Conservation (phyloP, 2,113 vertebrate species). For the Notiomystis cincta region DNA sequence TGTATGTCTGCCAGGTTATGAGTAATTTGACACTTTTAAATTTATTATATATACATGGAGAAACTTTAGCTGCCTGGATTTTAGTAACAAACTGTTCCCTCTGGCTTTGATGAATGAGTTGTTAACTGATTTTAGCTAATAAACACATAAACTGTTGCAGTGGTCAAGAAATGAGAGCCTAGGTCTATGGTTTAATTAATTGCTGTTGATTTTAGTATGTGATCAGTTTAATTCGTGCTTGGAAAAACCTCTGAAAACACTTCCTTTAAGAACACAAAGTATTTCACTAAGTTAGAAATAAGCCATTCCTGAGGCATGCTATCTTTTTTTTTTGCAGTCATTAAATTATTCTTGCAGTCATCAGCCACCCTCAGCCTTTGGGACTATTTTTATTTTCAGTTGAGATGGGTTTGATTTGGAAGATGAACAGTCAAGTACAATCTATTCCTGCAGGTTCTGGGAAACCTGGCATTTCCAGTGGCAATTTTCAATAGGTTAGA, state of each 20-base stretch:
- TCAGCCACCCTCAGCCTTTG: neutral
- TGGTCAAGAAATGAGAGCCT: neutral
- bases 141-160: neutral
- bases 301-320: neutral
- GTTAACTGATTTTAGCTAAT: neutral
- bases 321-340: neutral
- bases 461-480: neutral
- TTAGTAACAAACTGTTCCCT: neutral
- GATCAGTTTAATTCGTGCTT: neutral
- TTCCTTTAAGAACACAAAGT: neutral
- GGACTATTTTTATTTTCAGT: neutral
- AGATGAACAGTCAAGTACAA: neutral
- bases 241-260: neutral
- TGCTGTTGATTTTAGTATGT: neutral
- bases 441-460: neutral
- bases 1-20: neutral
- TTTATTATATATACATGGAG: neutral
- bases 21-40: neutral
- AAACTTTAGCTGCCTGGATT: neutral
- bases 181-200: neutral
- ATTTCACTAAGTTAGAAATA: neutral
- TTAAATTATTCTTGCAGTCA: neutral
- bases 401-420: neutral
- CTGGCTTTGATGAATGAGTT: neutral
- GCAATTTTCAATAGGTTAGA: neutral